Base-by-base conservation (phyloP, 2,888 invertebrate genomes). In the Junonia oenone region DNA sequence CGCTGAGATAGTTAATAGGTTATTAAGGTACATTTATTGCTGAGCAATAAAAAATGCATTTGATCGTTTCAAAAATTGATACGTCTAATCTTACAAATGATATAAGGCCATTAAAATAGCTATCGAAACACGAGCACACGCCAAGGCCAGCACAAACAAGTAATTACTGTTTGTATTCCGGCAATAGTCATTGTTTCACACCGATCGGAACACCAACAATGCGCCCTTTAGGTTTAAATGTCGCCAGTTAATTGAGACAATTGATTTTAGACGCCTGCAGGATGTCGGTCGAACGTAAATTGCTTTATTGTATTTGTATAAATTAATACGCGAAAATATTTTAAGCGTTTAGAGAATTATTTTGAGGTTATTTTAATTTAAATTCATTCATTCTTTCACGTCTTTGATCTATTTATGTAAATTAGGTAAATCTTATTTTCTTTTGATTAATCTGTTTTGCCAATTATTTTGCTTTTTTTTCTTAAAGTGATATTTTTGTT, bases 141-240 rank as follows among this genome's bases (percentile, higher is more conserved):
- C 48, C 58, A 53, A 55, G 58, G 58, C 49, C 52, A 50, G 54
- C 56, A 50, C 55, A 56, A 58, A 58, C 51, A 58, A 59, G 55
- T 63, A 63, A 63, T 59, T 56, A 55, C 56, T 53, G 56, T 56
- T 51, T 58, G 51, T 56, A 58, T 53, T 37, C 45, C 43, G 56
- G 47, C 40, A 63, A 37, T 55, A 63, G 54, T 63, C 60, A 67
- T 62, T 64, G 62, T 68, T 67, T 66, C 59, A 56, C 59, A 66
- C 57, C 60, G 64, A 64, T 64, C 59, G 56, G 59, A 63, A 57
- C 60, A 60, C 63, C 59, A 69, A 71, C 70, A 72, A 72, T 68
- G 67, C 63, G 67, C 63, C 71, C 70, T 72, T 71, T 68, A 65
- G 66, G 68, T 72, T 66, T 66, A 71, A 72, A 73, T 72, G 72